Evolutionary conservation across 2,797 vertebrate species (phyloP), one percentile per base, ranked within the genome.

Genomic region (Pyrrhura leucotis): DNA sequence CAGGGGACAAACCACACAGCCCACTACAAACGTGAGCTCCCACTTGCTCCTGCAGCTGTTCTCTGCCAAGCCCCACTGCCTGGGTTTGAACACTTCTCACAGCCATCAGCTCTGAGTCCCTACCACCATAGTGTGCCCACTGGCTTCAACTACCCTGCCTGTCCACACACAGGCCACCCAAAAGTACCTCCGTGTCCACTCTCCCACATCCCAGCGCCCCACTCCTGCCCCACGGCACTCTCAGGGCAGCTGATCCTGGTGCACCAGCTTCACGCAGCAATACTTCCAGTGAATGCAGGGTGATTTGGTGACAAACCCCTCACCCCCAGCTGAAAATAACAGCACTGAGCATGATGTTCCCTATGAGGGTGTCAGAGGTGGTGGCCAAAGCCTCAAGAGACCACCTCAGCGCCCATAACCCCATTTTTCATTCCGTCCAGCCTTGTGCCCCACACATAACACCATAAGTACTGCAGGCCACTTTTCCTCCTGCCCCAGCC

Each of bases 141-240:
- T 3, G 6, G 6, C 1, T 26, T 47, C 1, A 4, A 67, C 15
- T 25, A 19, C 25, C 28, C 9, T 3, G 4, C 63, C 37, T 23
- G 17, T 66, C 39, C 42, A 21, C 0, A 0, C 12, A 5, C 21
- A 1, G 0, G 18, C 69, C 4, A 12, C 22, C 33, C 21, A 35
- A 40, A 23, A 16, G 53, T 4, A 42, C 20, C 40, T 59, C 40
- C 9, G 1, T 0, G 18, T 19, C 47, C 1, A 0, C 59, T 3
- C 1, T 37, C 54, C 48, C 68, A 39, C 39, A 25, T 7, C 45
- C 35, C 18, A 23, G 59, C 53, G 68, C 12, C 31, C 33, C 5
- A 1, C 28, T 53, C 19, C 33, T 69, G 73, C 33, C 40, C 28
- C 6, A 0, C 1, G 0, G 14, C 68, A 72, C 37, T 59, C 40